These are phyloP conservation scores for Andrena chrysosceles DNA, from an alignment of 2,888 invertebrate genomes.

Conservation along the genomic window DNA sequence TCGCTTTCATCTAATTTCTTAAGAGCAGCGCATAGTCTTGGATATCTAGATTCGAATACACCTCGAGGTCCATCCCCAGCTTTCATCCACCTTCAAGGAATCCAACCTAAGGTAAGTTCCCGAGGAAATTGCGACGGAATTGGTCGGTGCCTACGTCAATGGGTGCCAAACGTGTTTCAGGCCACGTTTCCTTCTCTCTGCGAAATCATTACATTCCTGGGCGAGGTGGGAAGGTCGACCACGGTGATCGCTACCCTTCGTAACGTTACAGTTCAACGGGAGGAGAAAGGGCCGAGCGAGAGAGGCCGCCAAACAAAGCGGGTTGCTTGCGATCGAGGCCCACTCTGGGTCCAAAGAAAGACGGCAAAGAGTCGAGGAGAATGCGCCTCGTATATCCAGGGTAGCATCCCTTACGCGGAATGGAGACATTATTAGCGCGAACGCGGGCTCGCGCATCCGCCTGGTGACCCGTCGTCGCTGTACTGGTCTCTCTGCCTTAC, in stretches of 20 bases:
- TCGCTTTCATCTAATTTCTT: too few species aligned
- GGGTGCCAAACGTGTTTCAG: not conserved
- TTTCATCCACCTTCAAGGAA: not conserved
- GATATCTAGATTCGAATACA: too few species aligned
- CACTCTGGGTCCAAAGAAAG: slow-evolving; percentile 22
- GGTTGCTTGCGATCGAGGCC: slow-evolving; percentile 34
- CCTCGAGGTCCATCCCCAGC: too few species aligned
- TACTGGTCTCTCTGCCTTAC: not conserved
- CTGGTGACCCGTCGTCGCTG: slow-evolving; percentile 38
- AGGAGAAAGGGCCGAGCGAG: slow-evolving; percentile 2
- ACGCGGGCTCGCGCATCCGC: slow-evolving; percentile 24
- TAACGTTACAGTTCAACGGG: slow-evolving; percentile 36
- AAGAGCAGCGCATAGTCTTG: too few species aligned
- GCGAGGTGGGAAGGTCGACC: slow-evolving; percentile 26
- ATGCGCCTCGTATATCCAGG: slow-evolving; percentile 29
- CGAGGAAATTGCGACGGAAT: not conserved
- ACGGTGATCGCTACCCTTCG: slow-evolving; percentile 41
- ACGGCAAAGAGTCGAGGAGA: slow-evolving; percentile 50
- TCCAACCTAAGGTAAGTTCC: not conserved
- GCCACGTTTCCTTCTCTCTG: slow-evolving; percentile 14
- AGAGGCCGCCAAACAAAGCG: slow-evolving; percentile 42
- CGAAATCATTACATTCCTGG: slow-evolving; percentile 52
- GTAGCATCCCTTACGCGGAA: slow-evolving; percentile 45
- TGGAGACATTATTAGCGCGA: slow-evolving; percentile 57
- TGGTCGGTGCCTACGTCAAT: not conserved